Conservation (phyloP, 2,888 invertebrate species). For the Beris morrisii region DNA sequence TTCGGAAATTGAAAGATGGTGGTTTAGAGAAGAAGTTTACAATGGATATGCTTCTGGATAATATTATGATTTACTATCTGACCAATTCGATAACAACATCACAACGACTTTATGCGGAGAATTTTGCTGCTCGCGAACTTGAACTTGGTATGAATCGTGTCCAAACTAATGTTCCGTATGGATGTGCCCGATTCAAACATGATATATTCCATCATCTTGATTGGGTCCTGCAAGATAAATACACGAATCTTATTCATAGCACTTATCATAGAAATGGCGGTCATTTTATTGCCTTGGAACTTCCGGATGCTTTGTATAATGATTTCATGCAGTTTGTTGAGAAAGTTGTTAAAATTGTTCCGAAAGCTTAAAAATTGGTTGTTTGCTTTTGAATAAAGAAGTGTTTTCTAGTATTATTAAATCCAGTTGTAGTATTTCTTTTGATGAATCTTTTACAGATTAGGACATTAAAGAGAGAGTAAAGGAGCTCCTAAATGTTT, state of each 20-base stretch:
- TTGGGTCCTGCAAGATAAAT: slow-evolving; percentile 56
- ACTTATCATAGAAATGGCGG: slow-evolving; percentile 49
- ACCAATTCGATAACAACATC: slow-evolving; percentile 72
- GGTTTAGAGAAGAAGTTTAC: slow-evolving; percentile 62
- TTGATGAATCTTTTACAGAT: too few relatives aligned
- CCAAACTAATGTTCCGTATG: slow-evolving; percentile 69
- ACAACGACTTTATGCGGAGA: slow-evolving; percentile 70
- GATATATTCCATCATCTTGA: slow-evolving; percentile 67
- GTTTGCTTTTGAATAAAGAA: too few relatives aligned
- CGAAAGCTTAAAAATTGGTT: too few relatives aligned
- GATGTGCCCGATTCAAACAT: slow-evolving; percentile 72
- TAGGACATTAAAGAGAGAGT: too few relatives aligned
- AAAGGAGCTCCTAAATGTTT: too few relatives aligned
- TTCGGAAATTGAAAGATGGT: slow-evolving; percentile 63
- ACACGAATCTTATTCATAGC: slow-evolving; percentile 46
- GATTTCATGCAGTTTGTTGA: slow-evolving; percentile 45
- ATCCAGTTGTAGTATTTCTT: too few relatives aligned
- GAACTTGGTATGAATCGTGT: slow-evolving; percentile 55
- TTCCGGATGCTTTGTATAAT: slow-evolving; percentile 48
- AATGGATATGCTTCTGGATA: slow-evolving; percentile 64
- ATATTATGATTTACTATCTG: slow-evolving; percentile 80
- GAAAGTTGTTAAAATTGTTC: slow-evolving; percentile 28
- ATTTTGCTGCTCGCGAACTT: slow-evolving; percentile 46
- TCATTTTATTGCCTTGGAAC: slow-evolving; percentile 52
- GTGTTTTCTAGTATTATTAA: too few relatives aligned